phyloP scores from a whole-genome alignment of 2,888 invertebrate genomes.

The Endotricha flammealis region DNA sequence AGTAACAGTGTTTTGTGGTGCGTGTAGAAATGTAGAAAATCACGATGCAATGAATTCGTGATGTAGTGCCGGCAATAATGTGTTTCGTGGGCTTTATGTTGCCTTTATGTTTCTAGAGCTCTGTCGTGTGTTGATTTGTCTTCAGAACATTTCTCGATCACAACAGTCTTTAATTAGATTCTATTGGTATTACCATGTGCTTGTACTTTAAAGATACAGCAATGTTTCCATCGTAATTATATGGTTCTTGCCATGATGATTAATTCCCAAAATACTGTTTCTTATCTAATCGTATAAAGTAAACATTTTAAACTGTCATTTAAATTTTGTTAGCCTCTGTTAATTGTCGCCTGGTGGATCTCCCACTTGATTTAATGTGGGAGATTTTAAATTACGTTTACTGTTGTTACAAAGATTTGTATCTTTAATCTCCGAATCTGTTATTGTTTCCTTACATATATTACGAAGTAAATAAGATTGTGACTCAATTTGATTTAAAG shows the following conservation, averaged over 20 bases:
- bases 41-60: constrained; percentile 8
- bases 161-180: no score
- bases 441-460: not conserved
- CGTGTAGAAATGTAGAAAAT: constrained; percentile 9
- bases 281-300: not conserved
- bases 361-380: not conserved
- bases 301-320: not conserved
- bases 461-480: not conserved
- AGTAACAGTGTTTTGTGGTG: constrained; percentile 4
- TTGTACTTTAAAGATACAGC: no score
- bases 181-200: no score
- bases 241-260: no score
- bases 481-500: no score
- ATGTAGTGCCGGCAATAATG: constrained; percentile 4
- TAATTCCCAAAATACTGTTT: no score
- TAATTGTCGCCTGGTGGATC: not conserved
- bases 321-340: not conserved
- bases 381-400: not conserved
- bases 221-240: no score
- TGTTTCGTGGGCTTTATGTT: constrained; percentile 5
- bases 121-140: no score
- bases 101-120: not conserved
- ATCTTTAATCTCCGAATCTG: not conserved
- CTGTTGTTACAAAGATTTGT: not conserved
- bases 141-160: no score